Evolutionary conservation across 2,113 vertebrate species (phyloP), one percentile per base, ranked within the genome.

Genomic region (Gnathonemus longibarbis): DNA sequence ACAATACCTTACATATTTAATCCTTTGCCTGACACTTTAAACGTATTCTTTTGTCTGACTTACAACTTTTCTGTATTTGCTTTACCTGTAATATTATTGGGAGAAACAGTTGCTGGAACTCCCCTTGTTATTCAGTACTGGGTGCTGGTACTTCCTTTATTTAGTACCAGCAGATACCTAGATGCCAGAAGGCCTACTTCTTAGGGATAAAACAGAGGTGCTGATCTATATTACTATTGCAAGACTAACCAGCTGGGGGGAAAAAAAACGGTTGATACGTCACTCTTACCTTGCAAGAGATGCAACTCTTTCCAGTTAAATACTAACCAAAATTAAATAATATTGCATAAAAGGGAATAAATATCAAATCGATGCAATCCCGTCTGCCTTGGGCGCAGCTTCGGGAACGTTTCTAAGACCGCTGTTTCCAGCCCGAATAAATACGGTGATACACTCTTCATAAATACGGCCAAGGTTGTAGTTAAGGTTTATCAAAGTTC

Each of bases 371-470:
- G 11, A 39, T 17, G 35, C 31, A 39, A 80, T 80, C 2, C 21
- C 21, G n/a, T 27, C 58, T n/a, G 62, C 21, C 39, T 84, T 48
- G 19, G 45, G 7, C 83, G 10, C 45, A 84, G 83, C 83, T n/a
- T 45, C 45, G 83, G 83, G 83, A 84, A 84, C 83, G 83, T 46
- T 84, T 84, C 83, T 24, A 15, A 87, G n/a, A 15, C 31, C 85
- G 11, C 85, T 35, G 85, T 53, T 53, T 87, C 85, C 49, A 56
- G 85, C 49, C 83, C 83, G 83, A n/a, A 46, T n/a, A 84, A 84
- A 84, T 84, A n/a, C 35, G 45, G 35, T 48, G 83, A 42, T 84
- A 84, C 83, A 84, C 83, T 84, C 39, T 24, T 9, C 7, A 48
- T 46, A 84, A n/a, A 24, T 84, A 21, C 39, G 24, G 19, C 21